These are phyloP conservation scores for Parazoanthus atlanticus DNA, from an alignment of 92 coral and sea anemone species.

Conservation along the genomic window DNA sequence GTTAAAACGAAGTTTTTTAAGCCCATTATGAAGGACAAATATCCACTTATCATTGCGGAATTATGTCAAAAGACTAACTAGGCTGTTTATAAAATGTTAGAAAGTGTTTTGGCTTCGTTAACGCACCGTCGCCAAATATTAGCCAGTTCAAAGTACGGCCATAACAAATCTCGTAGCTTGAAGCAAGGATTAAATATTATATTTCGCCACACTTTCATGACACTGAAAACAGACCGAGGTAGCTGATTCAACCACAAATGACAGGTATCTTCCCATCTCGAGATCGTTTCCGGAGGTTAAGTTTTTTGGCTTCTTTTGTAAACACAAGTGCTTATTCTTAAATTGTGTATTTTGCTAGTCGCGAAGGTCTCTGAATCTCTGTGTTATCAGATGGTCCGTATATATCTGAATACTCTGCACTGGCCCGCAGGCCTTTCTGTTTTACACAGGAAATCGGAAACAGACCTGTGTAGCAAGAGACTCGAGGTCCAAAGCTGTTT, in stretches of 20 bases:
- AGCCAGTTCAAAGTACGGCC: not conserved
- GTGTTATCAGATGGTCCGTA: not conserved
- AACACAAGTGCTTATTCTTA: slow-evolving; percentile 19
- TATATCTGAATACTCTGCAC: not conserved
- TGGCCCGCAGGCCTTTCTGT: slow-evolving; percentile 1
- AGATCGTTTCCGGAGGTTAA: slow-evolving; percentile 42
- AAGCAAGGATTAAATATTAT: slow-evolving; percentile 14
- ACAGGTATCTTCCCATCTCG: slow-evolving; percentile 9
- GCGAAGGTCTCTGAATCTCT: not conserved
- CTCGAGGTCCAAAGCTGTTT: not conserved
- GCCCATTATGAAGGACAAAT: not conserved
- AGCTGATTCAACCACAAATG: not conserved
- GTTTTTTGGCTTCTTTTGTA: slow-evolving; percentile 2
- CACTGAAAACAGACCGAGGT: slow-evolving; percentile 29
- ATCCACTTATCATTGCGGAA: not conserved
- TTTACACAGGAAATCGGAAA: slow-evolving; percentile 24
- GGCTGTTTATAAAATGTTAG: slow-evolving; percentile 4
- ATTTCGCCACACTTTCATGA: not conserved
- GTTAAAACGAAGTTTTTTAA: not conserved
- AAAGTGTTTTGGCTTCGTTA: not conserved
- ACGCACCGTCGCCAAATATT: not conserved
- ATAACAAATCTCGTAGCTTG: not conserved
- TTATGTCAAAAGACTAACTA: not conserved
- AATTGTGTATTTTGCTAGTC: not conserved
- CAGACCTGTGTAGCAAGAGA: slow-evolving; percentile 6